Conservation (phyloP, 2,888 invertebrate genomes). For the Chouioia cunea region DNA sequence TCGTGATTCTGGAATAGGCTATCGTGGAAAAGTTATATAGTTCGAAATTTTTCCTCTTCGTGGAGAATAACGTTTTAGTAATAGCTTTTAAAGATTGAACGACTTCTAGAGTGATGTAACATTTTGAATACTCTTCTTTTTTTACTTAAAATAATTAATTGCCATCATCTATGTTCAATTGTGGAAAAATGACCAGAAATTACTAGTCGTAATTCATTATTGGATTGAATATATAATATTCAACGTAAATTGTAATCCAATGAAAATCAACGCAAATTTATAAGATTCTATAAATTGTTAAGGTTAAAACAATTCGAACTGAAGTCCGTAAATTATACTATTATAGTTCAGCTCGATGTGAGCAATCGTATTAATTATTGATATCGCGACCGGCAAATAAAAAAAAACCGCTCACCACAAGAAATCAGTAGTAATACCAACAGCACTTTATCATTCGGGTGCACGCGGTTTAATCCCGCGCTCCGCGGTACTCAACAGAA, state of each 20-base stretch:
- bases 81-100: not conserved
- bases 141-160: not conserved
- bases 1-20: slow-evolving; percentile 50
- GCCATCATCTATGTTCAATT: too few species aligned
- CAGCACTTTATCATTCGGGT: slow-evolving; percentile 39
- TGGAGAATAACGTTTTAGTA: not conserved
- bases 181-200: too few species aligned
- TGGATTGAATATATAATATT: too few species aligned
- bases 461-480: slow-evolving; percentile 14
- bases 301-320: too few species aligned
- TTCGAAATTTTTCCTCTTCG: slow-evolving; percentile 7
- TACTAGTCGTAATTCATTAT: too few species aligned
- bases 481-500: slow-evolving; percentile 23
- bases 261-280: too few species aligned
- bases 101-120: not conserved
- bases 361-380: too few species aligned
- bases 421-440: slow-evolving; percentile 20
- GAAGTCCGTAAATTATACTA: too few species aligned
- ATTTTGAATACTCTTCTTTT: slow-evolving; percentile 19
- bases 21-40: slow-evolving; percentile 51
- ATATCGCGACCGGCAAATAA: too few species aligned
- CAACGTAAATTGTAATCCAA: too few species aligned
- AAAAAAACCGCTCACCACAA: not conserved
- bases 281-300: too few species aligned
- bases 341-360: too few species aligned